A percentile compares a stretch with the other conserved stretches of the same genome.
phyloP scores from a whole-genome alignment of 2,888 invertebrate genomes.

The Mayetiola destructor region DNA sequence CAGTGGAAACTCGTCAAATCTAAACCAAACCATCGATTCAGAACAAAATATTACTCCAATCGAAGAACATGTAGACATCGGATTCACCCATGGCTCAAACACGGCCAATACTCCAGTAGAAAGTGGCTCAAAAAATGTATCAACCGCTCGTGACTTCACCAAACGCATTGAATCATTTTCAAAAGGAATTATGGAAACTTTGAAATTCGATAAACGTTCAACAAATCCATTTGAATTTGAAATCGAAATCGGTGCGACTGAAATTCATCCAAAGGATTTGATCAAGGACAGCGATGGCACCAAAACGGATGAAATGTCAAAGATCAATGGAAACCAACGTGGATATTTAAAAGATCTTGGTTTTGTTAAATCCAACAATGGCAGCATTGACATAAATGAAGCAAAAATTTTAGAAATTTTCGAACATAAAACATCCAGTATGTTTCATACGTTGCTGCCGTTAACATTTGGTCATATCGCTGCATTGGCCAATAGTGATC shows the following conservation, averaged over 20 bases:
- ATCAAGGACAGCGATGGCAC: constrained; percentile 30
- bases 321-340: constrained; percentile 21
- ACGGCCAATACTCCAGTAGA: constrained; percentile 21
- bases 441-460: constrained; percentile 67
- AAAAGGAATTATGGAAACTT: constrained; percentile 35
- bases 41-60: constrained; percentile 36
- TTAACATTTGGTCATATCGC: constrained; percentile 72
- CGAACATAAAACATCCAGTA: constrained; percentile 31
- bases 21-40: constrained; percentile 35
- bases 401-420: constrained; percentile 33
- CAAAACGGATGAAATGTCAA: constrained; percentile 26
- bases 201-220: constrained; percentile 34
- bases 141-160: constrained; percentile 33
- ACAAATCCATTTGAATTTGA: constrained; percentile 35
- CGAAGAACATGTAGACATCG: constrained; percentile 35
- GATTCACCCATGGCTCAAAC: constrained; percentile 34
- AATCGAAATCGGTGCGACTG: constrained; percentile 35
- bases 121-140: constrained; percentile 27
- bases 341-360: constrained; percentile 23
- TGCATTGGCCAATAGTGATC: constrained; percentile 60
- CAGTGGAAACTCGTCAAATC: constrained; percentile 36
- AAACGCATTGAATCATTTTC: constrained; percentile 35
- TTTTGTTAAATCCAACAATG: constrained; percentile 32
- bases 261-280: constrained; percentile 30
- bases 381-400: constrained; percentile 24